Evolutionary conservation across 2,797 vertebrate species (phyloP), one percentile per base, ranked within the genome.

Genomic region (Lophotriccus pileatus): DNA sequence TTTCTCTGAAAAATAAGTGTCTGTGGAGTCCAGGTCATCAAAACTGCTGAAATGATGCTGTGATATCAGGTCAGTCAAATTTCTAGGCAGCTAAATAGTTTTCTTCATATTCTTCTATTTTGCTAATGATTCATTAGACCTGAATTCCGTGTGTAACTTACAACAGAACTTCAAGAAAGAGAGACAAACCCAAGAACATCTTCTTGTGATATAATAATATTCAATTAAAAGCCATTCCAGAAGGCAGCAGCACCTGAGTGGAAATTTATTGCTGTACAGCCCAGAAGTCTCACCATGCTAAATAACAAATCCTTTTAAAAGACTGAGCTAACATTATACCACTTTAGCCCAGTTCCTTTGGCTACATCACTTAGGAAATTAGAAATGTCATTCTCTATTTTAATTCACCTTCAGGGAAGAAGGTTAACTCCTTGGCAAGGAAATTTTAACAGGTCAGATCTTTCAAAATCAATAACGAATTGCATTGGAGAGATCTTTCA

Each of bases 391-490:
- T 93, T 95, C 84, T 86, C 84, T 85, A 74, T 76, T 97, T 95
- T 78, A 94, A 84, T 97, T 97, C 96, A 96, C 95, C 96, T 98
- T 93, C 92, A 95, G 66, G 81, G 90, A 95, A 97, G 68, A 96
- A 96, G 96, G 93, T 96, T 96, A 97, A 97, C 64, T 91, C 72
- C 68, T 84, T 94, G 95, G 77, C 94, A 95, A 47, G 59, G 82
- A 97, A 96, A 93, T 86, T 92, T 27, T 84, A 92, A 97, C 89
- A 94, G 94, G 94, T 95, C 93, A 95, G 75, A 93, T 92, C 93
- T 93, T 96, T 96, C 94, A 91, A 97, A 97, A 98, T 97, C 97
- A 95, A 96, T 97, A 97, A 93, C 6, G 39, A 97, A 93, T 69
- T 90, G 81, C 69, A 91, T 72, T 95, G 77, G 84, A 96, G 95